Conservation (phyloP, 2,113 vertebrate genomes). For the Embiotoca jacksoni region DNA sequence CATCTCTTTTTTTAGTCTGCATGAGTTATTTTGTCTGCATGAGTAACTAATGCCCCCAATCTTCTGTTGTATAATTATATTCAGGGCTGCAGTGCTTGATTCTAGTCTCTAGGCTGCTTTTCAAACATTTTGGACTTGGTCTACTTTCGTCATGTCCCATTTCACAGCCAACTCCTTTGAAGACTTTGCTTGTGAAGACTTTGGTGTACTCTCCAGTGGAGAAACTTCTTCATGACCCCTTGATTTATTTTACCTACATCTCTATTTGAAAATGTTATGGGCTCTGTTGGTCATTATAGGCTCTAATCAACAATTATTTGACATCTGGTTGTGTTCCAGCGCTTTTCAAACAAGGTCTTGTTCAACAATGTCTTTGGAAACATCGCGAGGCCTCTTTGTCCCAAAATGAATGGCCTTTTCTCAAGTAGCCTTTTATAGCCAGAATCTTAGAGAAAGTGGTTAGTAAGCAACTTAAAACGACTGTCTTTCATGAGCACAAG, state of each 20-base stretch:
- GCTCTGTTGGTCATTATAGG: neutral
- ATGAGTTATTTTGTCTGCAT: slow-evolving; percentile 49
- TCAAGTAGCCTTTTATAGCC: too few relatives aligned
- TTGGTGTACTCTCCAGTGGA: slow-evolving; percentile 13
- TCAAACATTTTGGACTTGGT: slow-evolving; percentile 51
- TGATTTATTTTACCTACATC: slow-evolving; percentile 1
- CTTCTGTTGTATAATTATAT: slow-evolving; percentile 68
- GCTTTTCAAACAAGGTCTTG: too few relatives aligned
- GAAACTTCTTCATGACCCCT: slow-evolving; percentile 14
- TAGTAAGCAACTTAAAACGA: too few relatives aligned
- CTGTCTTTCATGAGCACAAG: too few relatives aligned
- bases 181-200: slow-evolving; percentile 30
- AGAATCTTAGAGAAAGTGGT: too few relatives aligned
- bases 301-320: neutral
- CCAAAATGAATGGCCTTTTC: too few relatives aligned
- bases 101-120: slow-evolving; percentile 47
- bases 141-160: slow-evolving; percentile 60
- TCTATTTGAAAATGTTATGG: neutral
- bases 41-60: slow-evolving; percentile 59
- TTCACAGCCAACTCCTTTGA: slow-evolving; percentile 39
- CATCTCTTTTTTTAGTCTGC: slow-evolving; percentile 45
- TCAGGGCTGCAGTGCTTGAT: slow-evolving; percentile 26
- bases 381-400: too few relatives aligned
- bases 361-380: too few relatives aligned
- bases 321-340: too few relatives aligned